A percentile compares a stretch with the other conserved stretches of the same genome.
Conservation (phyloP, 2,888 invertebrate species). For the Hydraecia micacea region DNA sequence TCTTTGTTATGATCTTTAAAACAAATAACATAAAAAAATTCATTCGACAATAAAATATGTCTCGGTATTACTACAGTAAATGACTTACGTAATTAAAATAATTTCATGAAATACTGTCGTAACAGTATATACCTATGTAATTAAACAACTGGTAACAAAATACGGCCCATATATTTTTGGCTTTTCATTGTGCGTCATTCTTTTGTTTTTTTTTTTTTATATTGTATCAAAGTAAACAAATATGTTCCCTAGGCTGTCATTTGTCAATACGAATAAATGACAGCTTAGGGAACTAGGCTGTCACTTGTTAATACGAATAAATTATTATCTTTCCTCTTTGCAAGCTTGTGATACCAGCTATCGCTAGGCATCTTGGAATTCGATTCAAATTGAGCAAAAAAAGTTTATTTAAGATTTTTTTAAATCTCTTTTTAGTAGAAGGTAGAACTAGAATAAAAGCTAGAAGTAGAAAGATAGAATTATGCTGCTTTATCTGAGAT, state of each 20-base stretch:
- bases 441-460: no score
- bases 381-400: background rate
- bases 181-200: background rate
- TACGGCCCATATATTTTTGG: background rate
- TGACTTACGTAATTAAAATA: background rate
- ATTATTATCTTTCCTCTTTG: background rate
- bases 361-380: background rate
- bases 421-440: background rate
- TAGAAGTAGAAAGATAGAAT: background rate
- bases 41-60: background rate
- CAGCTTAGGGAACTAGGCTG: background rate
- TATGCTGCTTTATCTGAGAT: no score
- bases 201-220: conserved; percentile 6
- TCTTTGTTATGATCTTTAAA: background rate
- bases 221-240: background rate
- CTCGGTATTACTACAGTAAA: background rate
- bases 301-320: background rate
- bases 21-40: background rate
- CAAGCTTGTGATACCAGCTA: background rate
- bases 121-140: background rate
- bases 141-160: conserved; percentile 8
- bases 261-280: background rate
- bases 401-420: no score
- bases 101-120: background rate
- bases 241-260: background rate